Evolutionary conservation across 92 coral and sea anemone species (phyloP).

Genomic region (Porites cylindrica): DNA sequence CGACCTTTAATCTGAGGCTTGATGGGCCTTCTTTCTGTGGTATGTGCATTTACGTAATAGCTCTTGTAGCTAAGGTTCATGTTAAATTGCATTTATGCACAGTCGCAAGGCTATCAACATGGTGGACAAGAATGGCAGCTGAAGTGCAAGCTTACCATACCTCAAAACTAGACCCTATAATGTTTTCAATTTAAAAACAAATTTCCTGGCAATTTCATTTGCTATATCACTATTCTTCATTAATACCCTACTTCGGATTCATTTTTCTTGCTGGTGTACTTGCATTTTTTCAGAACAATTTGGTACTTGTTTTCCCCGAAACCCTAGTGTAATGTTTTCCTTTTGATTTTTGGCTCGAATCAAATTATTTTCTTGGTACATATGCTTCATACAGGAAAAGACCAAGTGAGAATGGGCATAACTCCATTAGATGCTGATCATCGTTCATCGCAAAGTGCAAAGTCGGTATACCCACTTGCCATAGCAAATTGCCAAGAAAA

Average conservation of each 20-base stretch:
- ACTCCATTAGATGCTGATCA: constrained; percentile 17
- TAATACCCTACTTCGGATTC: no score
- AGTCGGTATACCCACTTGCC: constrained; percentile 35
- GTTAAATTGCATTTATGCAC: background rate
- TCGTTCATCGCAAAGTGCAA: constrained; percentile 31
- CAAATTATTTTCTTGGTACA: background rate
- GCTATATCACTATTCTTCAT: no score
- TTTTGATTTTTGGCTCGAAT: background rate
- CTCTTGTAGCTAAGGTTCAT: background rate
- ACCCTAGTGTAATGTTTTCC: background rate
- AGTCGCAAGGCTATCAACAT: no score
- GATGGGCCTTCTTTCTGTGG: constrained; percentile 47
- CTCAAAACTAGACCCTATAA: no score
- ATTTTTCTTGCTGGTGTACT: no score
- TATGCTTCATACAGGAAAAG: constrained; percentile 26
- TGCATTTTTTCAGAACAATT: no score
- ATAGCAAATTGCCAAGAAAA: constrained; percentile 45
- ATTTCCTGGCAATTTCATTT: no score
- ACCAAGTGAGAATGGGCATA: constrained; percentile 33
- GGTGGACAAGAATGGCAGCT: no score
- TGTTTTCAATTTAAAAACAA: no score
- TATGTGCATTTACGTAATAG: background rate
- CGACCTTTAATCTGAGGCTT: constrained; percentile 32
- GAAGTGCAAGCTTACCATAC: no score
- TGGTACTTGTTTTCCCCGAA: background rate